Evolutionary conservation across 2,113 vertebrate species (phyloP), one percentile per base, ranked within the genome.

Genomic region (Tapirus terrestris): DNA sequence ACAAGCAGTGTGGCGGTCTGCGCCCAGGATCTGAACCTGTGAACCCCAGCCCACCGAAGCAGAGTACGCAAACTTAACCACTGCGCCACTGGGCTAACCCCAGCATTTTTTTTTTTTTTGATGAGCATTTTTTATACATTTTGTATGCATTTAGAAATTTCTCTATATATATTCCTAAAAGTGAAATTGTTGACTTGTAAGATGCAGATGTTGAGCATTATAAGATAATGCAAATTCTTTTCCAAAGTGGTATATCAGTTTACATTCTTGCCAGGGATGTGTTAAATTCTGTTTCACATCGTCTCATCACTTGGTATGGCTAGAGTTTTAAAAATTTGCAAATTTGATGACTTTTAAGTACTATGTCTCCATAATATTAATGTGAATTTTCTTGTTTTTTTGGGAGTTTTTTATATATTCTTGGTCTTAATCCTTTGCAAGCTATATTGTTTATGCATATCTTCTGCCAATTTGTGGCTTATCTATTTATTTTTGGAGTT

Each of bases 271-370:
- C 33, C 16, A 56, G 21, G 3, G 31, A 8, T 75, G 36, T 63
- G 12, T 65, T 11, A 51, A 79, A 21, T 93, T 89, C 43, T 96
- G 53, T 11, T 95, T 86, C 43, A 9, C 8, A 21, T 56, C 8
- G 72, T 20, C 3, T 81, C 4, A 82, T 83, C 27, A 79, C 10
- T 56, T 96, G 67, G 20, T 65, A 36, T 77, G 39, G 39, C 53
- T 90, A 11, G 3, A 82, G 9, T 83, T 97, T 70, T 80, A 79
- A 92, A 67, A 67, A 33, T 73, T 60, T 91, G 33, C 23, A n/a
- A 53, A 23, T 63, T 77, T 48, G 56, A 39, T 83, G 51, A 67
- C 39, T 67, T 96, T 79, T 95, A 77, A 90, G 80, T 94, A 29
- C 53, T 65, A 0, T 82, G n/a, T 45, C 29, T 31, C 60, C 8